These are phyloP conservation scores for Helicorthomorpha holstii DNA, from an alignment of 1,140 invertebrate genomes.

Conservation along the genomic window DNA sequence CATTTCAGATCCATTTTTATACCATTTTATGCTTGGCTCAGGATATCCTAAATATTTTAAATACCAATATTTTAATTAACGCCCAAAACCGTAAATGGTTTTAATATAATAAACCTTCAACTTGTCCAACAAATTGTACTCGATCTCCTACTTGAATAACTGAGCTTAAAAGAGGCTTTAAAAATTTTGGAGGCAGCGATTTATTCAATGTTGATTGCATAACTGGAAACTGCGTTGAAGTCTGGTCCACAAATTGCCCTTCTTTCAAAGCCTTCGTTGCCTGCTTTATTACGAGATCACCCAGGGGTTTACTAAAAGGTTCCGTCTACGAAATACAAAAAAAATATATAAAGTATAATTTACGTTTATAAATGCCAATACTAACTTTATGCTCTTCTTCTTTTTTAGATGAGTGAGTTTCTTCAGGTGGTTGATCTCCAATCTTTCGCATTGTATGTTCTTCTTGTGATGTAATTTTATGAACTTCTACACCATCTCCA, in stretches of 20 bases:
- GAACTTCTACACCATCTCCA: neutral
- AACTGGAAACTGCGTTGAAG: neutral
- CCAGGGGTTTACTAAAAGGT: slow-evolving; percentile 27
- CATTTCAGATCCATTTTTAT: neutral
- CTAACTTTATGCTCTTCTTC: slow-evolving; percentile 6
- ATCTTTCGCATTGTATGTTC: slow-evolving; percentile 13
- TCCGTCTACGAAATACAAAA: neutral
- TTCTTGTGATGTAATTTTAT: slow-evolving; percentile 1
- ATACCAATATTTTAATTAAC: neutral
- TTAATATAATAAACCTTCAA: neutral
- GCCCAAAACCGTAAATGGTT: neutral
- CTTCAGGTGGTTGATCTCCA: slow-evolving; percentile 18
- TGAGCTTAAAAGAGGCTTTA: neutral
- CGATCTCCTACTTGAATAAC: neutral
- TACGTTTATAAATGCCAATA: too few relatives aligned
- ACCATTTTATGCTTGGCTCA: slow-evolving; percentile 1
- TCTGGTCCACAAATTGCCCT: neutral
- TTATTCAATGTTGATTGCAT: neutral
- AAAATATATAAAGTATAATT: too few relatives aligned
- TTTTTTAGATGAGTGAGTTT: slow-evolving; percentile 14
- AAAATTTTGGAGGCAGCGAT: neutral
- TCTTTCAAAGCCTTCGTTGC: neutral
- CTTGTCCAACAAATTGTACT: neutral
- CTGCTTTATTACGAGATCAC: neutral
- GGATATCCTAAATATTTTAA: neutral